Evolutionary conservation across 2,888 invertebrate species (phyloP), one percentile per base, ranked within the genome.

Genomic region (Drosophila nr. medialis): DNA sequence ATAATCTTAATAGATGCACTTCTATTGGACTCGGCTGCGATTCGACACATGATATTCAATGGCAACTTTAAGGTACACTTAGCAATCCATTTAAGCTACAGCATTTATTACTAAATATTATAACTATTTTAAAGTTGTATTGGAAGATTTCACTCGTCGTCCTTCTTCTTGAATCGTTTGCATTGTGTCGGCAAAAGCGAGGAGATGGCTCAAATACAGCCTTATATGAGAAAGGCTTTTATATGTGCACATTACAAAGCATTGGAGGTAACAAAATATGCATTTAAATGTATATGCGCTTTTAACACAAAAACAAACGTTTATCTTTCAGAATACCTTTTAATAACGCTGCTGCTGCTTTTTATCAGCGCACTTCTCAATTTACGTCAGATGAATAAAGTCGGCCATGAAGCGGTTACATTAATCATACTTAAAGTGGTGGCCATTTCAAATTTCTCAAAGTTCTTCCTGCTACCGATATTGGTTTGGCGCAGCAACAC

Each of bases 1-100:
- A 96, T 98, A 77, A 95, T 98, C 0, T 94, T 97, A 88, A 96
- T 98, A 71, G 98, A 98, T 92, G 93, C 97, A 32, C 94, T 98
- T 34, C 93, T 98, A 15, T 94, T 98, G 81, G 96, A 96, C 50
- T 95, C 95, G 70, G 95, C 95, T 85, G 98, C 98, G 0, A 98
- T 97, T 91, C 94, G 98, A 38, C 98, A 98, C 93, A 94, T 98
- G 38, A 93, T 98, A 15, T 96, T 95, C 81, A 98, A 98, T 91
- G 95, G 96, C 10, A 94, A 95, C 55, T 96, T 97, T 90, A 95
- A 96, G 94, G 97, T 97, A 92, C 90, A 89, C 86, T n/a, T 95
- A n/a, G 6, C 51, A 2, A 95, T 93, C 96, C 8, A 32, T 45
- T 53, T 36, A 38, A 38, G 27, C 13, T n/a, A 6, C 30, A 32